phyloP scores from a whole-genome alignment of 1,140 invertebrate genomes.

The Drosophila sulfurigaster region DNA sequence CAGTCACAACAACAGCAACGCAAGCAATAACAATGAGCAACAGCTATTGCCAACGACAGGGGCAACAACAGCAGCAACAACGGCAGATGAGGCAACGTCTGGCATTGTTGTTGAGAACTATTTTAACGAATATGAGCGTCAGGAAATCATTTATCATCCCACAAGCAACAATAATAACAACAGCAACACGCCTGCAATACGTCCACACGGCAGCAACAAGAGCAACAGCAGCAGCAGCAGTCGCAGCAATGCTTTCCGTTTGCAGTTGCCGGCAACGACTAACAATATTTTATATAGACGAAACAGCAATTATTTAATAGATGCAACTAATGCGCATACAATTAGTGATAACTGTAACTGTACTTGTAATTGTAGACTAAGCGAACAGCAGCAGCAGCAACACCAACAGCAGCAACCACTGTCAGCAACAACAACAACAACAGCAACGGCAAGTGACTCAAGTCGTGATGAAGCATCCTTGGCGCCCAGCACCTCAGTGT shows the following conservation, averaged over 20 bases:
- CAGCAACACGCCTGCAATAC: slow-evolving; percentile 54
- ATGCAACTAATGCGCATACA: slow-evolving; percentile 79
- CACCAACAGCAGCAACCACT: slow-evolving; percentile 36
- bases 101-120: slow-evolving; percentile 83
- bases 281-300: slow-evolving; percentile 78
- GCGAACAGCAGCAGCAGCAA: slow-evolving; percentile 39
- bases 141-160: slow-evolving; percentile 84
- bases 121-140: slow-evolving; percentile 84
- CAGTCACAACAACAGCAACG: slow-evolving; percentile 42
- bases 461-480: slow-evolving; percentile 56
- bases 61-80: slow-evolving; percentile 35
- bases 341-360: slow-evolving; percentile 82
- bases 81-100: slow-evolving; percentile 32
- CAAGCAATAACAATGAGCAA: slow-evolving; percentile 22
- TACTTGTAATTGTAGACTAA: slow-evolving; percentile 82
- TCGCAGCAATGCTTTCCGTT: slow-evolving; percentile 64
- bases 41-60: slow-evolving; percentile 39
- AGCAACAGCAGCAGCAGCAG: slow-evolving; percentile 47
- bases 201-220: slow-evolving; percentile 51
- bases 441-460: slow-evolving; percentile 48
- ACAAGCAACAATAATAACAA: slow-evolving; percentile 56
- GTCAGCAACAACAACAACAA: slow-evolving; percentile 37
- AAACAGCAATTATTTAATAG: slow-evolving; percentile 67
- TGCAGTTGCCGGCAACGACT: slow-evolving; percentile 73
- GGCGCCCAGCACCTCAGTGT: slow-evolving; percentile 72